phyloP scores from a whole-genome alignment of 2,888 invertebrate genomes.

The Zaprionus lineosus region DNA sequence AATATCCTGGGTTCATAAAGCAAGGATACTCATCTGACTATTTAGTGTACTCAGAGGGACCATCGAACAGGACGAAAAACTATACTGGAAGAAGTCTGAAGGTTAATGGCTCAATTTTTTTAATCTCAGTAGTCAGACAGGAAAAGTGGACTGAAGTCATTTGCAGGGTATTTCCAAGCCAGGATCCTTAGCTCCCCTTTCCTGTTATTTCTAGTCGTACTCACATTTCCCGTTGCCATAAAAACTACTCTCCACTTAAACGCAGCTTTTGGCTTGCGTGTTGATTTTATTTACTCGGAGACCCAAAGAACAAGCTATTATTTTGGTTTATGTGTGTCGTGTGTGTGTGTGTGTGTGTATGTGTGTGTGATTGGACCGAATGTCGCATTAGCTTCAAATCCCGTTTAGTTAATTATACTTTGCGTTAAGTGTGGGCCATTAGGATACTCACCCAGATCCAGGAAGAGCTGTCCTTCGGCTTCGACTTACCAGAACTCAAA shows the following conservation, averaged over 20 bases:
- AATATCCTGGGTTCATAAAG: too few species aligned
- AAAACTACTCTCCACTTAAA: slow-evolving; percentile 20
- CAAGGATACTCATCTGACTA: too few species aligned
- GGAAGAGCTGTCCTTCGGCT: background rate
- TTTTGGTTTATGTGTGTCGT: slow-evolving; percentile 46
- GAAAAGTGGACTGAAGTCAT: too few species aligned
- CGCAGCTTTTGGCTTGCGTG: slow-evolving; percentile 12
- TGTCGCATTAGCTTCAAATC: slow-evolving; percentile 25
- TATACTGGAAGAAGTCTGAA: too few species aligned
- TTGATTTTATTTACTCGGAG: slow-evolving; percentile 6
- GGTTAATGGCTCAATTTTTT: too few species aligned
- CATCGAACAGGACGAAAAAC: too few species aligned
- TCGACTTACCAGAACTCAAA: too few species aligned
- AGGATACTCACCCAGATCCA: background rate
- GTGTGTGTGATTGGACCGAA: slow-evolving; percentile 39
- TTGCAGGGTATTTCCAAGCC: slow-evolving; percentile 2
- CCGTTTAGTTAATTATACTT: slow-evolving; percentile 33
- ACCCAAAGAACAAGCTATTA: slow-evolving; percentile 36
- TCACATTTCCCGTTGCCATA: slow-evolving; percentile 14
- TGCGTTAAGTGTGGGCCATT: background rate
- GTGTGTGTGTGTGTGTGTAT: slow-evolving; percentile 34
- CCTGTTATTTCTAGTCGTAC: too few species aligned
- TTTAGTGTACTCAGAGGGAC: too few species aligned
- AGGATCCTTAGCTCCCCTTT: too few species aligned
- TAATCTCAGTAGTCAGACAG: too few species aligned